phyloP scores from a whole-genome alignment of 1,140 invertebrate genomes.

The Ostrea denselamellosa region DNA sequence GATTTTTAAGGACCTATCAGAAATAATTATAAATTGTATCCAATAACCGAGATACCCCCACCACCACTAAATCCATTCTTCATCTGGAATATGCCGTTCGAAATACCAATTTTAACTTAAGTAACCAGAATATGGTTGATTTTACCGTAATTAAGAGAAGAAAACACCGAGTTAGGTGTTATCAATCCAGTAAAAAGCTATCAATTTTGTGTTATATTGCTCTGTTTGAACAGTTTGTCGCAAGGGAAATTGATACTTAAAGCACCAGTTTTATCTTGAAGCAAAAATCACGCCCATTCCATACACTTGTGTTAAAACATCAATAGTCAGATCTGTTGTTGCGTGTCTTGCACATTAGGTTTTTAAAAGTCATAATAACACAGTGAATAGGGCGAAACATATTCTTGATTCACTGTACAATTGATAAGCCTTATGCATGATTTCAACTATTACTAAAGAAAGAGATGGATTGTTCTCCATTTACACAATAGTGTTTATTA shows the following conservation, averaged over 20 bases:
- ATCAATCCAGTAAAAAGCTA: not conserved
- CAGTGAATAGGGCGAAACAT: too few relatives aligned
- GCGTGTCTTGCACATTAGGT: too few relatives aligned
- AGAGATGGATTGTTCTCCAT: too few relatives aligned
- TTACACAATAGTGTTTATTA: too few relatives aligned
- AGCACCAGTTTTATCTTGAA: not conserved
- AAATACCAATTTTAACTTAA: slow-evolving; percentile 7
- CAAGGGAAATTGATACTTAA: slow-evolving; percentile 12
- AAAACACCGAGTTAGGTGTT: not conserved
- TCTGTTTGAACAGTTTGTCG: not conserved
- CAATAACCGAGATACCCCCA: not conserved
- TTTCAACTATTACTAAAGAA: too few relatives aligned
- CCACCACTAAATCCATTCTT: not conserved
- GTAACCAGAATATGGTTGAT: not conserved
- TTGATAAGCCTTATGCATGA: too few relatives aligned
- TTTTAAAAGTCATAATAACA: too few relatives aligned
- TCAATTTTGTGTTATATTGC: slow-evolving; percentile 1
- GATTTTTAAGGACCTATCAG: not conserved
- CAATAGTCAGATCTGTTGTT: too few relatives aligned
- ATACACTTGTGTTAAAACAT: too few relatives aligned
- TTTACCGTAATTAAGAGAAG: not conserved
- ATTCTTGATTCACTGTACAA: too few relatives aligned
- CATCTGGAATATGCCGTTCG: not conserved
- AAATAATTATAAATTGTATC: not conserved
- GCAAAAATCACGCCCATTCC: not conserved